Base-by-base conservation (phyloP, 2,888 invertebrate species). In the Eupithecia tripunctaria region DNA sequence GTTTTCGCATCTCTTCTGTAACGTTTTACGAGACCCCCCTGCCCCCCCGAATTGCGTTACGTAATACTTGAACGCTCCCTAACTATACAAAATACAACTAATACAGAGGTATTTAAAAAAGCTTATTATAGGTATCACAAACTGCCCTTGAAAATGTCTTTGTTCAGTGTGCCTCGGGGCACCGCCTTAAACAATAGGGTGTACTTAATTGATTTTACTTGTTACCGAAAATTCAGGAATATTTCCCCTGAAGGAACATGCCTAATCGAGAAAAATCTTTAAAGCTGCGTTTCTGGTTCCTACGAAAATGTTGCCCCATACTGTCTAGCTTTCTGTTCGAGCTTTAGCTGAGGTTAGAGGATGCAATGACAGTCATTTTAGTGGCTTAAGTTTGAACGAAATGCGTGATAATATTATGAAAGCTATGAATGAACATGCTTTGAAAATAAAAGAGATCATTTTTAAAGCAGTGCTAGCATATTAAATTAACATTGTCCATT, bases 401-500 rank as follows among this genome's bases (percentile, higher is more conserved):
- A 25, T 14, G 56, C 25, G 56, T 56, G 14, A 56, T 51, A 51
- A 56, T 25, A 21, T 56, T 56, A 56, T 56, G 56, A 56, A 25
- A 3, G 12, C 25, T 56, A 56, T 56, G 56, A 56, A 25, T 4
- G 12, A 56, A 56, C n/a, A 21, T 4, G 56, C 25, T 56, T 21
- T 56, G 56, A 56, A 56, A 56, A 56, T 56, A 21, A 21, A 25
- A 56, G 56, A 2, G 14, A 56, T 25, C 8, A 56, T 25, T 56
- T 56, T 25, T 56, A 25, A 56, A 56, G 25, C 56, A 56, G 12
- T 51, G 21, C 51, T 51, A 51, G 8, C 51, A 25, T 56, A 56
- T 56, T 56, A 56, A 67, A 56, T 32, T 18, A 67, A 67, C 25
- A 67, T 67, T 18, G 69, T 68, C 68, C 72, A 67, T 67, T 51